phyloP scores from a whole-genome alignment of 2,888 invertebrate species.

The Pheosia tremula region DNA sequence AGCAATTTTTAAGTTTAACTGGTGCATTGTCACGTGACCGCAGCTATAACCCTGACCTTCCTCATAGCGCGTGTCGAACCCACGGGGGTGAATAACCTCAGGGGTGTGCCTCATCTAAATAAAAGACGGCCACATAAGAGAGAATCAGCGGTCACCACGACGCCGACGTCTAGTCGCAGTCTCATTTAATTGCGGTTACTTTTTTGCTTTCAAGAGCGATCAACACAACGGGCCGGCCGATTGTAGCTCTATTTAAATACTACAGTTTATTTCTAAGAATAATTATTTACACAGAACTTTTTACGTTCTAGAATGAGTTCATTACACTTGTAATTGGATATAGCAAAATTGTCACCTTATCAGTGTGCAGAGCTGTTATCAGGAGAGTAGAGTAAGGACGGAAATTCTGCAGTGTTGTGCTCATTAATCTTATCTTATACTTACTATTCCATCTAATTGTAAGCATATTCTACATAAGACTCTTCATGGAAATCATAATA shows the following conservation, averaged over 20 bases:
- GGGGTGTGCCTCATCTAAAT: slow-evolving; percentile 77
- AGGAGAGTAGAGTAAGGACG: slow-evolving; percentile 31
- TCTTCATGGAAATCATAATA: no score
- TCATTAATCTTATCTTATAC: slow-evolving; percentile 45
- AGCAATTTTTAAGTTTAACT: neutral
- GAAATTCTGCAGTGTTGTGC: slow-evolving; percentile 22
- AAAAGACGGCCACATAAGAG: slow-evolving; percentile 68
- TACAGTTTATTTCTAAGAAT: slow-evolving; percentile 4
- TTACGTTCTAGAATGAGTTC: no score
- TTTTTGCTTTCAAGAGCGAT: slow-evolving; percentile 42
- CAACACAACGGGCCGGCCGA: slow-evolving; percentile 24
- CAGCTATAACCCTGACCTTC: slow-evolving; percentile 76
- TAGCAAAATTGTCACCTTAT: slow-evolving; percentile 13
- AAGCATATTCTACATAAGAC: no score
- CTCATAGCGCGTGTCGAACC: slow-evolving; percentile 53
- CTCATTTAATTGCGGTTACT: slow-evolving; percentile 54
- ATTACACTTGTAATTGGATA: neutral
- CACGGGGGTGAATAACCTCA: slow-evolving; percentile 72
- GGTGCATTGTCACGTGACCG: slow-evolving; percentile 28
- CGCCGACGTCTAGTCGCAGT: slow-evolving; percentile 45
- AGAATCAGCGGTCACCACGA: slow-evolving; percentile 56
- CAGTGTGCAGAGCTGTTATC: slow-evolving; percentile 25
- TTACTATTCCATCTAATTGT: neutral
- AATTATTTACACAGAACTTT: neutral
- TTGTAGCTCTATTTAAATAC: slow-evolving; percentile 26